phyloP scores from a whole-genome alignment of 2,888 invertebrate species.

The Pandemis corylana region DNA sequence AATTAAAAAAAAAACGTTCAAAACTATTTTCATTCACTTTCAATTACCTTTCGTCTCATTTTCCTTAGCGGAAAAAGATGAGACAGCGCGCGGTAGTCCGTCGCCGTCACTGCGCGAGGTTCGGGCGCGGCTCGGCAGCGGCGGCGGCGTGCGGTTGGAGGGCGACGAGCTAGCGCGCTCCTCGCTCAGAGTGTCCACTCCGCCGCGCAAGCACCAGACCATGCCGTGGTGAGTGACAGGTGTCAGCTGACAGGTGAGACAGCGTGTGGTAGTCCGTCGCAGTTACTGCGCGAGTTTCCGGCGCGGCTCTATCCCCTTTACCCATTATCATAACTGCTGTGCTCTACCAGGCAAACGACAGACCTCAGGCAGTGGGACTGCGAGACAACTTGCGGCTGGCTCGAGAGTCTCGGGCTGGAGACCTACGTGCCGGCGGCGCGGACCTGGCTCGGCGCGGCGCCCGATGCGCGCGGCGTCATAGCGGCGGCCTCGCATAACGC shows the following conservation, averaged over 20 bases:
- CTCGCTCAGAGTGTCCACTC: conserved; percentile 89
- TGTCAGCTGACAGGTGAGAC: conserved; percentile 51
- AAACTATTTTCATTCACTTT: no score
- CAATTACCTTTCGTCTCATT: not conserved
- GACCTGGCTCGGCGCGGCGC: conserved; percentile 92
- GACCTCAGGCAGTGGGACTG: conserved; percentile 93
- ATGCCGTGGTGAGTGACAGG: conserved; percentile 61
- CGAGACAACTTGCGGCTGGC: conserved; percentile 92
- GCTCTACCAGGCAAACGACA: conserved; percentile 84
- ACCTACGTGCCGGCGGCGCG: conserved; percentile 92
- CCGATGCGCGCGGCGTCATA: conserved; percentile 86
- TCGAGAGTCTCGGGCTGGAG: conserved; percentile 90
- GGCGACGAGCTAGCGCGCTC: conserved; percentile 89
- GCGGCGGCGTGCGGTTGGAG: conserved; percentile 87
- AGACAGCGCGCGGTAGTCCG: conserved; percentile 74
- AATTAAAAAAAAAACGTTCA: no score
- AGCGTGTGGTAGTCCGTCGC: conserved; percentile 78
- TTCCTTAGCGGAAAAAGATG: conserved; percentile 85
- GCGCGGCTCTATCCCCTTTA: conserved; percentile 69
- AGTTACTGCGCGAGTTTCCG: conserved; percentile 81
- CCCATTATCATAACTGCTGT: not conserved
- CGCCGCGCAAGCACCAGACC: conserved; percentile 80
- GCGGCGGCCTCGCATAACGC: conserved; percentile 91
- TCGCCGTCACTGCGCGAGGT: conserved; percentile 87
- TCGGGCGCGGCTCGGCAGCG: conserved; percentile 87